Conservation (phyloP, 2,888 invertebrate species). For the Dryadula phaetusa region DNA sequence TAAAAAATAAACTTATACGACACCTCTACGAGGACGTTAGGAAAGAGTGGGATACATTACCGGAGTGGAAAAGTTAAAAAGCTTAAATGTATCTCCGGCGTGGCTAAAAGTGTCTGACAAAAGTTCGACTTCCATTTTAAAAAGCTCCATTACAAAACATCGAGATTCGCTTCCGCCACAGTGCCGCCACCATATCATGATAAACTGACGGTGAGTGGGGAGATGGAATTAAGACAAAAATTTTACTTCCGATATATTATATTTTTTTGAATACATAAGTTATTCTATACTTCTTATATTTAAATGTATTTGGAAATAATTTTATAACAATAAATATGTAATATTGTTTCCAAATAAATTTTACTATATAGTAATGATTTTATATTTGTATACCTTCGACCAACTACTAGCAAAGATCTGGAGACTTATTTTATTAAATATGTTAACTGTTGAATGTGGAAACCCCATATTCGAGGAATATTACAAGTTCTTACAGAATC, state of each 20-base stretch:
- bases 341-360: not conserved
- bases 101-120: conserved; percentile 85
- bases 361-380: too few relatives aligned
- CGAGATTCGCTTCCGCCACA: conserved; percentile 82
- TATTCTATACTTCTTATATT: too few relatives aligned
- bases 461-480: not conserved
- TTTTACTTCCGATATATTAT: conserved; percentile 57
- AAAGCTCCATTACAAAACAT: conserved; percentile 85
- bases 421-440: not conserved
- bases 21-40: conserved; percentile 74
- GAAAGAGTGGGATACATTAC: conserved; percentile 82
- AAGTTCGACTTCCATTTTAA: conserved; percentile 85
- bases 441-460: not conserved
- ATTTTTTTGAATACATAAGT: too few relatives aligned
- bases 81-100: conserved; percentile 84
- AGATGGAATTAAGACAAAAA: conserved; percentile 77
- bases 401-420: too few relatives aligned
- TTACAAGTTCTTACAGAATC: conserved; percentile 2
- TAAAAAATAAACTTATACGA: conserved; percentile 72
- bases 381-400: too few relatives aligned
- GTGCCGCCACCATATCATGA: conserved; percentile 61
- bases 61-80: conserved; percentile 85
- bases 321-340: not conserved
- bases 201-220: conserved; percentile 68
- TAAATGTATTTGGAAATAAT: too few relatives aligned